Evolutionary conservation across 2,113 vertebrate genomes (phyloP).

Genomic region (Psittacus erithacus): DNA sequence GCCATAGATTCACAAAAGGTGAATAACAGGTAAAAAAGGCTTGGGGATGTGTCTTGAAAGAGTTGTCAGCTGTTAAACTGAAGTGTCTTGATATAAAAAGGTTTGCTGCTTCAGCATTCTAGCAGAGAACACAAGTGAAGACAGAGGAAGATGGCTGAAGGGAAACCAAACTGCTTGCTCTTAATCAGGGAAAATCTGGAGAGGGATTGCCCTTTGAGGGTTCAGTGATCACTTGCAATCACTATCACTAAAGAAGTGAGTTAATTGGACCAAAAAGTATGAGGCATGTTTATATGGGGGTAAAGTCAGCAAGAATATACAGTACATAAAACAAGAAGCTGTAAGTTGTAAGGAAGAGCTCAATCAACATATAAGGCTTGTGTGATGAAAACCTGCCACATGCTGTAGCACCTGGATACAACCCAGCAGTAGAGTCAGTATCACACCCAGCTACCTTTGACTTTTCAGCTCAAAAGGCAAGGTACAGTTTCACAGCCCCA

Average conservation of each 20-base stretch:
- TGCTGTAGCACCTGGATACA: not conserved
- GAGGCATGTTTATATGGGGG: not conserved
- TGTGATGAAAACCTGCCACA: not conserved
- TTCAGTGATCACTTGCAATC: not conserved
- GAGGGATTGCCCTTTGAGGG: not conserved
- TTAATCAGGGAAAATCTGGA: not conserved
- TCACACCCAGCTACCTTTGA: not conserved
- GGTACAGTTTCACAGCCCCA: not conserved
- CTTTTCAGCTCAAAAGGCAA: not conserved
- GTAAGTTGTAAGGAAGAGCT: not conserved
- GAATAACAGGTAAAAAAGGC: not conserved
- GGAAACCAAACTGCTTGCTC: not conserved
- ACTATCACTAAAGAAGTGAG: not conserved
- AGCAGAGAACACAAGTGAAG: not conserved
- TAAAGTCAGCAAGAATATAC: not conserved
- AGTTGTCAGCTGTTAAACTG: not conserved
- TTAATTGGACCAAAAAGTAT: not conserved
- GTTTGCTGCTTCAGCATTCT: not conserved
- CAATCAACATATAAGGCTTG: not conserved
- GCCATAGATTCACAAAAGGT: not conserved
- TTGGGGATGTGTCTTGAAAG: not conserved
- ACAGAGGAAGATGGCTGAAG: not conserved
- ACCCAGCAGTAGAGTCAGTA: not conserved
- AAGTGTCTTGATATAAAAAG: not conserved
- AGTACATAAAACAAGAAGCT: not conserved